These are phyloP conservation scores for Rhodophaea formosa DNA, from an alignment of 2,888 invertebrate species.

Conservation along the genomic window DNA sequence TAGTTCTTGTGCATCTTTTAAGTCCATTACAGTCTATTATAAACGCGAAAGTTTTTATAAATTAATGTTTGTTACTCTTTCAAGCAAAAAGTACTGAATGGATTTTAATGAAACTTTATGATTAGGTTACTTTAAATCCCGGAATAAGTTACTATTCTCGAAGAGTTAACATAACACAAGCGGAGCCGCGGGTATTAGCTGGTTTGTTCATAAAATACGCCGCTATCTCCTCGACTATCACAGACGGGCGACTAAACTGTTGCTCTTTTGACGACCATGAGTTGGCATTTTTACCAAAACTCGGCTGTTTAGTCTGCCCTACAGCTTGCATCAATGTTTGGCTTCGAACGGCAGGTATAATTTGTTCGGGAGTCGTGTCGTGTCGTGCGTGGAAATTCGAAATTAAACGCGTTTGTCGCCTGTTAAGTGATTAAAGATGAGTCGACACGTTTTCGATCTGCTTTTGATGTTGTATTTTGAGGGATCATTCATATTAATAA, in stretches of 20 bases:
- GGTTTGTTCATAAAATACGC: background rate
- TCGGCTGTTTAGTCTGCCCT: conserved; percentile 46
- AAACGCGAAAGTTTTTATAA: no score
- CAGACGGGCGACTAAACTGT: conserved; percentile 34
- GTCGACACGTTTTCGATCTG: conserved; percentile 1
- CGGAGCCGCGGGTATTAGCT: no score
- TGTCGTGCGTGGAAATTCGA: conserved; percentile 45
- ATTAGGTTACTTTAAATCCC: no score
- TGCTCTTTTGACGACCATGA: conserved; percentile 40
- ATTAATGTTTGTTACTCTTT: no score
- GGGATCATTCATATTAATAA: background rate
- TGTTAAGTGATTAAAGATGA: conserved; percentile 32
- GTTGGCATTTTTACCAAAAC: conserved; percentile 17
- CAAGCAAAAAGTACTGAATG: no score
- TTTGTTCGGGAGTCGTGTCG: conserved; percentile 38
- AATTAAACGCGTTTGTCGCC: conserved; percentile 46
- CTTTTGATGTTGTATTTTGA: background rate
- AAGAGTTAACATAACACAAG: no score
- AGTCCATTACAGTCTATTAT: no score
- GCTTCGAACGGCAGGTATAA: conserved; percentile 27
- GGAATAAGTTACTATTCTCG: no score
- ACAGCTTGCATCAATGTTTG: conserved; percentile 33
- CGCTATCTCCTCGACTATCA: conserved; percentile 2
- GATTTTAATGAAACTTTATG: no score
- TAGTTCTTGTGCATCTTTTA: no score